Conservation (phyloP, 2,888 invertebrate species). For the Homarus gammarus region DNA sequence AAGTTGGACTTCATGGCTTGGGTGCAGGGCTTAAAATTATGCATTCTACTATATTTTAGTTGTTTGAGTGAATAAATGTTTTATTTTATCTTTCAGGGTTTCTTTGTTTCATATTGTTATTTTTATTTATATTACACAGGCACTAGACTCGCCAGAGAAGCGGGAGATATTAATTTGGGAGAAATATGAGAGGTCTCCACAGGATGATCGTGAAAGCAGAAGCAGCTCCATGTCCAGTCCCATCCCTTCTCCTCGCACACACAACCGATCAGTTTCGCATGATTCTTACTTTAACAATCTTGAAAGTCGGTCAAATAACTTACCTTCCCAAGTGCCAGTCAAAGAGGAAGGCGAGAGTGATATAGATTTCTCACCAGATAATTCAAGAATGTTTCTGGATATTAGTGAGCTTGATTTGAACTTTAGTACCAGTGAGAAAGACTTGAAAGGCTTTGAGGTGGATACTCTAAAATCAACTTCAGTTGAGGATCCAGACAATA, state of each 20-base stretch:
- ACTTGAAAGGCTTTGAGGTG: slow-evolving; percentile 92
- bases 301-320: slow-evolving; percentile 78
- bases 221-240: slow-evolving; percentile 69
- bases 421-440: slow-evolving; percentile 78
- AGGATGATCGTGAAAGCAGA: slow-evolving; percentile 54
- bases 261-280: slow-evolving; percentile 87
- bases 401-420: slow-evolving; percentile 74
- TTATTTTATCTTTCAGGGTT: background rate
- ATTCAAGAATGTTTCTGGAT: slow-evolving; percentile 65
- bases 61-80: background rate
- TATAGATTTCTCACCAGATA: slow-evolving; percentile 60
- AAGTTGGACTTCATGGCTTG: no score
- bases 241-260: slow-evolving; percentile 77
- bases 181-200: slow-evolving; percentile 21
- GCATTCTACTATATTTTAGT: no score
- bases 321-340: slow-evolving; percentile 69
- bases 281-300: slow-evolving; percentile 94
- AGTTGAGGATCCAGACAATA: slow-evolving; percentile 73
- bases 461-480: slow-evolving; percentile 83
- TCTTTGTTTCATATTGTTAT: background rate
- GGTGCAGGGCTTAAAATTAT: no score
- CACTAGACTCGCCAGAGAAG: slow-evolving; percentile 65
- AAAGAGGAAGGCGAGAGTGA: slow-evolving; percentile 75
- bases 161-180: slow-evolving; percentile 35
- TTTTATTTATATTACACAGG: slow-evolving; percentile 30